Evolutionary conservation across 2,797 vertebrate species (phyloP), one percentile per base, ranked within the genome.

Genomic region (Urophycis tenuis): DNA sequence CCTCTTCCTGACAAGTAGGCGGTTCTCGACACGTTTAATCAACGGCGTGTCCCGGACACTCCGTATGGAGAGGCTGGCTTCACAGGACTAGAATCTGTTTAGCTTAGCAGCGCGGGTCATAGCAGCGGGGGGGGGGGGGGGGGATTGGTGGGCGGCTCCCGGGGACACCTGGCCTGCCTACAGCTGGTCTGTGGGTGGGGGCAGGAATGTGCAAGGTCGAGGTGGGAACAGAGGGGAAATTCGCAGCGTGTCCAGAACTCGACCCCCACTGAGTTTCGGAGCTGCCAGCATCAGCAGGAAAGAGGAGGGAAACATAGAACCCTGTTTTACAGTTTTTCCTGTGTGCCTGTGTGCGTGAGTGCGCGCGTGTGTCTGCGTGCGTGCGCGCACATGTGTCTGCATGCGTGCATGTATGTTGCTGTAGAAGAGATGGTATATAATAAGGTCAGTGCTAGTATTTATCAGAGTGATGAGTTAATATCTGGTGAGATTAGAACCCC

Each of bases 101-200:
- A 53, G 73, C 71, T 15, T 12, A 10, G 60, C 39, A 35, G 53
- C 70, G n/a, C 29, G 22, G 5, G 32, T 1, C 30, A 9, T 41
- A 70, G 72, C 70, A 31, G 67, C 45, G 60, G 60, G 70, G 71
- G 25, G 17, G 39, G 5, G 41, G 19, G 19, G 45, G 45, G 4
- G 45, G 19, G 17, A 3, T 17, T 5, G 19, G 19, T 5, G 45
- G 8, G 77, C 79, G 49, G 29, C 69, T 72, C 60, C 19, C 71
- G 80, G 60, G 72, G 80, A 78, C 89, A 90, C 87, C 87, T 90
- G 88, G 87, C 83, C 84, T 88, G 84, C 82, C 85, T 86, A 87
- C 85, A 76, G 35, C 71, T 39, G 69, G 53, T 25, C 81, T 80
- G 74, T 69, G 80, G 87, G 87, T 69, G 74, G 76, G 19, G 82